Evolutionary conservation across 1,140 invertebrate species (phyloP).

Genomic region (Oscheius sp.): DNA sequence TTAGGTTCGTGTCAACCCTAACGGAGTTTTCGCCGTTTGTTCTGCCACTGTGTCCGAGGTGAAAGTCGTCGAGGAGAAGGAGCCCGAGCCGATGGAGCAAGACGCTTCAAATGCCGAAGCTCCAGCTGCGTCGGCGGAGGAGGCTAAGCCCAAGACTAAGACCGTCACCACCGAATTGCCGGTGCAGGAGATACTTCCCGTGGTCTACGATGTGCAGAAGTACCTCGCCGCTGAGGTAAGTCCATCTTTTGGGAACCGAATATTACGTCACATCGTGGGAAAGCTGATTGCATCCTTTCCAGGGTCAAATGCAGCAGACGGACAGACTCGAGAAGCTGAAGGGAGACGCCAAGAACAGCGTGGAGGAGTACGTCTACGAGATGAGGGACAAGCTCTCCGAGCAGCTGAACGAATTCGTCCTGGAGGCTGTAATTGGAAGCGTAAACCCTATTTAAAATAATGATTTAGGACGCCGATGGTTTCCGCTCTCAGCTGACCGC

Average conservation of each 20-base stretch:
- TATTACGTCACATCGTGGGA: too few species aligned
- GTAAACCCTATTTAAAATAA: neutral
- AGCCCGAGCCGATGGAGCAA: constrained; percentile 62
- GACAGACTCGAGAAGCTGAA: constrained; percentile 90
- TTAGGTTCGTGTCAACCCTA: constrained; percentile 78
- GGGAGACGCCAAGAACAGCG: constrained; percentile 86
- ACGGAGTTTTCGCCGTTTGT: constrained; percentile 83
- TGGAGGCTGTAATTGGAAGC: neutral
- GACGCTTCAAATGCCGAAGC: constrained; percentile 15
- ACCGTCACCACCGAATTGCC: constrained; percentile 27
- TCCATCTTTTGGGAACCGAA: neutral
- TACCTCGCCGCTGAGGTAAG: constrained; percentile 27
- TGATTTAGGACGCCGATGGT: constrained; percentile 65
- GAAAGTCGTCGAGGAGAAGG: constrained; percentile 62
- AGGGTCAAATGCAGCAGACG: constrained; percentile 70
- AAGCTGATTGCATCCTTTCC: constrained; percentile 30
- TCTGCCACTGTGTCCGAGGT: constrained; percentile 81
- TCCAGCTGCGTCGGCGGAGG: constrained; percentile 16
- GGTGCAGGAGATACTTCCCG: constrained; percentile 28
- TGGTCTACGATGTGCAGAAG: constrained; percentile 39
- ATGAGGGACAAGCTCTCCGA: constrained; percentile 78
- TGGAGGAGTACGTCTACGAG: constrained; percentile 98
- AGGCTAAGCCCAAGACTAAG: constrained; percentile 39
- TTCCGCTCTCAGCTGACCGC: constrained; percentile 74
- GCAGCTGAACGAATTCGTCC: constrained; percentile 67